Evolutionary conservation across 2,888 invertebrate genomes (phyloP).

Genomic region (Gnatocerus cornutus): DNA sequence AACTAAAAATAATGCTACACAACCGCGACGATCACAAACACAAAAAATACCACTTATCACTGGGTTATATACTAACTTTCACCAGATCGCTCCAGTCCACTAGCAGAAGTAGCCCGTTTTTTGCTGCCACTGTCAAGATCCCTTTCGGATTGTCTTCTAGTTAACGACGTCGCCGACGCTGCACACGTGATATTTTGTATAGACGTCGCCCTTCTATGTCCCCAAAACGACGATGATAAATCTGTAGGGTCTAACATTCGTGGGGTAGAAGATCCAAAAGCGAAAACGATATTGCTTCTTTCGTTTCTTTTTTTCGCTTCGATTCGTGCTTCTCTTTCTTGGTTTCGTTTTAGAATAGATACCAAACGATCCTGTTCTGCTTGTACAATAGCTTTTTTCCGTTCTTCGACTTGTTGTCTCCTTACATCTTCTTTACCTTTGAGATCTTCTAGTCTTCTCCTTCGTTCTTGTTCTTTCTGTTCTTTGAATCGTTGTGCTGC

Average conservation of each 20-base stretch:
- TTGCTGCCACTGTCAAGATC: conserved; percentile 83
- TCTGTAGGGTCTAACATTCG: conserved; percentile 89
- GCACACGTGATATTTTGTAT: conserved; percentile 89
- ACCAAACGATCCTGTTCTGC: conserved; percentile 91
- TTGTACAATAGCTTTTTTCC: conserved; percentile 91
- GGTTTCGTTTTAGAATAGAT: conserved; percentile 88
- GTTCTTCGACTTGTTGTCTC: conserved; percentile 85
- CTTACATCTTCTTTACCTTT: conserved; percentile 84
- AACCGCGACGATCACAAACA: conserved; percentile 23
- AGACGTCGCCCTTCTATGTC: conserved; percentile 90
- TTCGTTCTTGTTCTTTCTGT: conserved; percentile 89
- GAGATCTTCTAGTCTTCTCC: conserved; percentile 87
- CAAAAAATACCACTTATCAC: conserved; percentile 4
- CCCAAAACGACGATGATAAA: conserved; percentile 87
- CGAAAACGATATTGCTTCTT: conserved; percentile 84
- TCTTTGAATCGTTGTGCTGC: conserved; percentile 92
- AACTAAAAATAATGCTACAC: conserved; percentile 24
- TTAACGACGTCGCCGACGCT: conserved; percentile 76
- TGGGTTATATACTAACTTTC: conserved; percentile 71
- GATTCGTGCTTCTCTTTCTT: conserved; percentile 71
- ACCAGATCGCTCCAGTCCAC: conserved; percentile 79
- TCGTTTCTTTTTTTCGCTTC: conserved; percentile 87
- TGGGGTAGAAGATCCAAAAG: conserved; percentile 94
- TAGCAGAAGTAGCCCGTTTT: conserved; percentile 84
- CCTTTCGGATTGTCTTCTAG: conserved; percentile 89